A percentile compares a stretch with the other conserved stretches of the same genome.
These are phyloP conservation scores for Loxodonta africana DNA, from an alignment of 2,113 vertebrate genomes.

Conservation along the genomic window DNA sequence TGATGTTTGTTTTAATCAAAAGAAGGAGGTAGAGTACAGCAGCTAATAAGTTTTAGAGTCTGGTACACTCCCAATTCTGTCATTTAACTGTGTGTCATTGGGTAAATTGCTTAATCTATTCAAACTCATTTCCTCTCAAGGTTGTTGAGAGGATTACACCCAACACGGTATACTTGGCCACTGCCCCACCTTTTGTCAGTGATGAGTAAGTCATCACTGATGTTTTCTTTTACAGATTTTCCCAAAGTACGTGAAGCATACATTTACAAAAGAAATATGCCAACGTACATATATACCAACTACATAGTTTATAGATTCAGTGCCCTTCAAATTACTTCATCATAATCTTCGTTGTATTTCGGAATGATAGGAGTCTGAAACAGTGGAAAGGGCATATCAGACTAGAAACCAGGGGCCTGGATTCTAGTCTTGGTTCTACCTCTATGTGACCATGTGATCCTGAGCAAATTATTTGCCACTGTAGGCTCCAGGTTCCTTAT, in stretches of 20 bases:
- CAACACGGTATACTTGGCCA: not conserved
- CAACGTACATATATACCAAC: not conserved
- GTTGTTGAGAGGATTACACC: not conserved
- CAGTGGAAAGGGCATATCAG: not conserved
- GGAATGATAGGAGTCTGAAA: not conserved
- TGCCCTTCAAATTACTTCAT: not conserved
- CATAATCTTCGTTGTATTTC: not conserved
- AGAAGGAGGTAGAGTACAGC: not conserved
- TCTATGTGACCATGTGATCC: not conserved
- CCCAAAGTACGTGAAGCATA: conserved; percentile 25
- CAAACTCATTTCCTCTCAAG: not conserved
- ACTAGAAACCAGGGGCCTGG: not conserved
- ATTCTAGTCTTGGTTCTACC: not conserved
- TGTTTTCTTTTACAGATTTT: conserved; percentile 11
- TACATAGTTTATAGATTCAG: not conserved
- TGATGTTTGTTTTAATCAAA: conserved; percentile 15
- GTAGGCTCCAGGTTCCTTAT: not conserved
- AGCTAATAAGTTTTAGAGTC: not conserved
- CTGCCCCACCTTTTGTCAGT: not conserved
- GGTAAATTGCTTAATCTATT: conserved; percentile 1
- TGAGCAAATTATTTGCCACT: not conserved
- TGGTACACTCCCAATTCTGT: conserved; percentile 12
- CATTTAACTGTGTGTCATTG: not conserved
- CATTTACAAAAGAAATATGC: not conserved
- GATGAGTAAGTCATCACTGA: not conserved